Evolutionary conservation across 2,797 vertebrate species (phyloP).

Genomic region (Meriones psammophilus): DNA sequence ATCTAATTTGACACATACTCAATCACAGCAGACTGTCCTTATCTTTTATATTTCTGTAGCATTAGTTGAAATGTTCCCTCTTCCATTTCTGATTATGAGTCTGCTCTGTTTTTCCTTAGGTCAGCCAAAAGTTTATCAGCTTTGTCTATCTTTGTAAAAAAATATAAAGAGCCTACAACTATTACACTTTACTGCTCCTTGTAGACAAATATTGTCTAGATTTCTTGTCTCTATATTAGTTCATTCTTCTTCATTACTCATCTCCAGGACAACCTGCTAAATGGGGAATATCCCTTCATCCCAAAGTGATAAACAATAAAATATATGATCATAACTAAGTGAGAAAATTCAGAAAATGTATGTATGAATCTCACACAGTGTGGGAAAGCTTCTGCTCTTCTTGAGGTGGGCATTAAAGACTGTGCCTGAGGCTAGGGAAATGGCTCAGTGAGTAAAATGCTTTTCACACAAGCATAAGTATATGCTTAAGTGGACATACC

Average conservation of each 20-base stretch:
- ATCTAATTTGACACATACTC: not conserved
- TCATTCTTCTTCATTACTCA: not conserved
- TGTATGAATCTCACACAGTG: not conserved
- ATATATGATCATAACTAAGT: not conserved
- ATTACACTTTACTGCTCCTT: not conserved
- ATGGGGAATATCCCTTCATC: not conserved
- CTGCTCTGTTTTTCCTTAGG: not conserved
- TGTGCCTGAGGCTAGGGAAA: not conserved
- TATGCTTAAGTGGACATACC: not conserved
- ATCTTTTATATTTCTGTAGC: not conserved
- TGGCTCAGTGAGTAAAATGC: not conserved
- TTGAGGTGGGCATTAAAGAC: not conserved
- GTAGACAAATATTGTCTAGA: not conserved
- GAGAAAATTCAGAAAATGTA: conserved; percentile 7
- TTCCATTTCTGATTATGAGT: not conserved
- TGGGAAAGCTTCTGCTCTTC: not conserved
- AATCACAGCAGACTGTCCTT: not conserved
- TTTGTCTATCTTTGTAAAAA: conserved; percentile 35
- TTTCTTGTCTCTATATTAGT: not conserved
- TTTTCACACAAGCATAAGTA: not conserved
- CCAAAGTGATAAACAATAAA: conserved; percentile 27
- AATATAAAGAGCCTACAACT: not conserved
- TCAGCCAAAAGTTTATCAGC: not conserved
- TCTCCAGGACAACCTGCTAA: not conserved
- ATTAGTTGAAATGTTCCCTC: not conserved